phyloP scores from a whole-genome alignment of 2,888 invertebrate species.

The Meganola albula region DNA sequence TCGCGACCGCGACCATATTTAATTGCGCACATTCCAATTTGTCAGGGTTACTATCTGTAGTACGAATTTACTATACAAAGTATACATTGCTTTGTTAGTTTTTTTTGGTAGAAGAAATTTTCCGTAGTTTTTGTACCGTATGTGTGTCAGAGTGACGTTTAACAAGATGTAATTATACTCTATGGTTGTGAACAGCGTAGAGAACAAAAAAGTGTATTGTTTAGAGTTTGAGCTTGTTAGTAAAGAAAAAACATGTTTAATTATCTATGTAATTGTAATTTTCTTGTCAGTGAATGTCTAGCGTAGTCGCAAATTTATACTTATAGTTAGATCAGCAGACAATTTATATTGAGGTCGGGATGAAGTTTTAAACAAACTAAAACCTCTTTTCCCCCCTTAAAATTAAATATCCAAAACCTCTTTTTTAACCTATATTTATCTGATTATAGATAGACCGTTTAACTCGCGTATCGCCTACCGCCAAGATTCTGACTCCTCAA shows the following conservation, averaged over 20 bases:
- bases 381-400: too few species aligned
- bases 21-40: constrained; percentile 25
- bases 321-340: too few species aligned
- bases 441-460: too few species aligned
- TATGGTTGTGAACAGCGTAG: constrained; percentile 4
- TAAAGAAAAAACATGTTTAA: not conserved
- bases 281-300: not conserved
- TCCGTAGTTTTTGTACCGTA: constrained; percentile 18
- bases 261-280: not conserved
- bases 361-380: too few species aligned
- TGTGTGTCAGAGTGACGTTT: constrained; percentile 16
- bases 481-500: too few species aligned
- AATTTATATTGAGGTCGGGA: too few species aligned
- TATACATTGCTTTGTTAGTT: constrained; percentile 6
- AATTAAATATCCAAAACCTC: too few species aligned
- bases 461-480: too few species aligned
- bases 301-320: not conserved
- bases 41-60: constrained; percentile 29
- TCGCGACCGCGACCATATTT: constrained; percentile 26
- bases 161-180: constrained; percentile 11
- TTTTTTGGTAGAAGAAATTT: constrained; percentile 14
- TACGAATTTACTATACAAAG: constrained; percentile 12
- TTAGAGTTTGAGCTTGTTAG: not conserved
- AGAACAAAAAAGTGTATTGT: constrained; percentile 11
- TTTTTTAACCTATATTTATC: too few species aligned